Base-by-base conservation (phyloP, 2,113 vertebrate genomes). In the Oophaga pumilio region DNA sequence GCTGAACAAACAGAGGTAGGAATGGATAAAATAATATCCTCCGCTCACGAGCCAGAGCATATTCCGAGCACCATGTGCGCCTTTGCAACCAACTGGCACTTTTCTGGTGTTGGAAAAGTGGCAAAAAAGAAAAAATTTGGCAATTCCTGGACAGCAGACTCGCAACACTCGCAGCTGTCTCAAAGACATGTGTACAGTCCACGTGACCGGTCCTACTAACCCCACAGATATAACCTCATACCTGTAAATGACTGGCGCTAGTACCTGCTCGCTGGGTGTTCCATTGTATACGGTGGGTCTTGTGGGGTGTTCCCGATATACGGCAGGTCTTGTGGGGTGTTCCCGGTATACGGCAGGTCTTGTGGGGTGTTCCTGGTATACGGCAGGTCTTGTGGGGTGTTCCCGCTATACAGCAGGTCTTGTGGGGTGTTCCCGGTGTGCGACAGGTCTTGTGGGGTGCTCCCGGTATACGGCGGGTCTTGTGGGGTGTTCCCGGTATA, bases 81-180 rank as follows among this genome's bases (percentile, higher is more conserved):
- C 69, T 85, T 76, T 85, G 69, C 83, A 85, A 85, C 83, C 83
- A 60, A 74, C 83, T 84, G 82, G 83, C 83, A 85, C 66, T 53
- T 2, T 53, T 57, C 52, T 57, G 15, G 17, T 11, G 69, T 56
- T 74, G 83, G 69, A 74, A 33, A 74, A 74, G 83, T 59, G 83
- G 83, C 28, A 74, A 26, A 66, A 59, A 71, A 5, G 14, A 4
- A 22, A 20, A 73, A 73, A 71, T 33, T 59, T 50, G 15, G 52
- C 28, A 14, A 33, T 76, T 76, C 76, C 14, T 24, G n/a, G 53
- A 53, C n/a, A 68, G 83, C 83, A 18, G 53, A 76, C 52, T 26
- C 18, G 12, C 43, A 50, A 20, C 64, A 50, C 50, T 77, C 50
- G 50, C 76, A 17, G 66, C 57, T 11, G 57, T 49, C 50, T 43